These are phyloP conservation scores for Urechis unicinctus DNA, from an alignment of 2,888 invertebrate genomes.

Conservation along the genomic window DNA sequence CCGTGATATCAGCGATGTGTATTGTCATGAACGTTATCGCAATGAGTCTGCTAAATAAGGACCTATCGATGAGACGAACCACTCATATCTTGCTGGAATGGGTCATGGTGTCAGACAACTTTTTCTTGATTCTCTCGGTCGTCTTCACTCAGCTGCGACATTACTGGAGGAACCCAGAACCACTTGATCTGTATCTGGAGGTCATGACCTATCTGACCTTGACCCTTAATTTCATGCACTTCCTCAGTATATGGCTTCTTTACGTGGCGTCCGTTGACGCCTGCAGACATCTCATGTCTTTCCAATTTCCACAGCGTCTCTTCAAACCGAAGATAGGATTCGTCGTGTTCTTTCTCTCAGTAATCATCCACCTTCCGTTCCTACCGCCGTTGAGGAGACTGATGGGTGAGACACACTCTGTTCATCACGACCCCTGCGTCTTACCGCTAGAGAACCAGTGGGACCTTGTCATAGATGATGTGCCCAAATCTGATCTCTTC, in stretches of 20 bases:
- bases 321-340: neutral
- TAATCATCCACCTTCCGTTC: constrained; percentile 10
- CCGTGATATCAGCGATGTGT: neutral
- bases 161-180: neutral
- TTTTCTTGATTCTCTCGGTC: neutral
- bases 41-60: neutral
- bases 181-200: neutral
- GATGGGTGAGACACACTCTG: neutral
- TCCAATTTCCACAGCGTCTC: constrained; percentile 3
- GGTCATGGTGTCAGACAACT: neutral
- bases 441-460: constrained; percentile 18
- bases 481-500: constrained; percentile 7
- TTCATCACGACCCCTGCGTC: constrained; percentile 1
- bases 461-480: constrained; percentile 12
- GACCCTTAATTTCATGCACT: constrained; percentile 8
- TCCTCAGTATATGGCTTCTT: constrained; percentile 12
- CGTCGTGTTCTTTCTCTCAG: neutral
- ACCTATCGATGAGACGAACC: neutral
- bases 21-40: neutral
- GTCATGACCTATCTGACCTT: constrained; percentile 3
- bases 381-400: constrained; percentile 10
- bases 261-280: constrained; percentile 12
- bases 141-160: neutral
- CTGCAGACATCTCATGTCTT: constrained; percentile 2
- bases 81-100: neutral